These are phyloP conservation scores for Cassiopea andromeda DNA, from an alignment of 30 jellyfish, hydroid and myxozoan genomes.

Conservation along the genomic window DNA sequence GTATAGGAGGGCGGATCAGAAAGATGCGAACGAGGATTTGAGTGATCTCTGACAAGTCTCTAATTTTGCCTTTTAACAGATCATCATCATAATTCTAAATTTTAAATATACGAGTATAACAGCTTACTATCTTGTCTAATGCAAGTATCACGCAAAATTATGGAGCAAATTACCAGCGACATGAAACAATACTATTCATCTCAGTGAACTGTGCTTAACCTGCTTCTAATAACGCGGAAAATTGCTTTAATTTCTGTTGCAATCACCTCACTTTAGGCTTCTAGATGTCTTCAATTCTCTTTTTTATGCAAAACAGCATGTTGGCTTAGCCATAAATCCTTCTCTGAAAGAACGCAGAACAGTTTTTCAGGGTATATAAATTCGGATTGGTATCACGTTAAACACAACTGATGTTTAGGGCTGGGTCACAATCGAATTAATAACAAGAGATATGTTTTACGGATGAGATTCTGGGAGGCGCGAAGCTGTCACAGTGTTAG, in stretches of 20 bases:
- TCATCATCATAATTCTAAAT: no score
- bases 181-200: background rate
- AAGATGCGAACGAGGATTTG: no score
- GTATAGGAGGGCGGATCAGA: no score
- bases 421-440: background rate
- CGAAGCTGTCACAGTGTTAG: background rate
- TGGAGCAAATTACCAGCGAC: no score
- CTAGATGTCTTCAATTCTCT: background rate
- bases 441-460: background rate
- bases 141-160: no score
- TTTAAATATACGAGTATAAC: no score
- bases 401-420: constrained; percentile 2
- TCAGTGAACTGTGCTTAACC: background rate
- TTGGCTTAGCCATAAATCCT: background rate
- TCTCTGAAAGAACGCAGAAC: background rate
- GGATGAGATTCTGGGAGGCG: constrained; percentile 4
- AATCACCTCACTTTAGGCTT: background rate
- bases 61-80: no score
- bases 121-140: no score
- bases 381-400: background rate
- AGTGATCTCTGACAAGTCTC: no score
- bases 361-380: constrained; percentile 15
- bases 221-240: background rate
- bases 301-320: constrained; percentile 6
- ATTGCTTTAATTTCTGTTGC: background rate